Conservation (phyloP, 2,797 vertebrate genomes). For the Cichlasoma orientale region DNA sequence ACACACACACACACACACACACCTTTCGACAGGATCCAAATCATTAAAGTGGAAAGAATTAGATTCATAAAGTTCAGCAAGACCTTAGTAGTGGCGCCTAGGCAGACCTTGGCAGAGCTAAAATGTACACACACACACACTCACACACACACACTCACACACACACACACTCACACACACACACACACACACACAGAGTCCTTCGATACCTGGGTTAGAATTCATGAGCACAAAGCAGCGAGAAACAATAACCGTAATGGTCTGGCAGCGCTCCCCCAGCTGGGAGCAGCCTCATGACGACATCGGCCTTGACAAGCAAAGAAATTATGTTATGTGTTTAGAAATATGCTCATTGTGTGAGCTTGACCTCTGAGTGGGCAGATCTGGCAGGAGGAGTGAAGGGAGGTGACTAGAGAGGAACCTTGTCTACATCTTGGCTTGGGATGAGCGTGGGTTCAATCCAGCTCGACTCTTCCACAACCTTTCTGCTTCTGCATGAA, state of each 20-base stretch:
- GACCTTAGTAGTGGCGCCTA: constrained; percentile 46
- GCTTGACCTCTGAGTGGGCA: constrained; percentile 26
- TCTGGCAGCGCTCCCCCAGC: constrained; percentile 9
- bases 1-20: constrained; percentile 24
- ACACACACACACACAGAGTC: constrained; percentile 11
- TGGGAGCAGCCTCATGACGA: constrained; percentile 42
- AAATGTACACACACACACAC: not conserved
- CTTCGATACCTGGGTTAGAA: constrained; percentile 27
- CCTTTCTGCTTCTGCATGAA: constrained; percentile 5
- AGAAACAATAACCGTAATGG: constrained; percentile 36
- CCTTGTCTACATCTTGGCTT: constrained; percentile 63
- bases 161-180: constrained; percentile 8
- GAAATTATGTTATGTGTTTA: constrained; percentile 34
- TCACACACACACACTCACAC: not conserved
- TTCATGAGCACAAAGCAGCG: constrained; percentile 32
- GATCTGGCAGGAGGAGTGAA: constrained; percentile 32
- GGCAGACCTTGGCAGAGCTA: constrained; percentile 43
- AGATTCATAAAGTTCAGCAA: constrained; percentile 64
- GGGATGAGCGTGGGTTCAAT: constrained; percentile 46
- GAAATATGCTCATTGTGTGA: constrained; percentile 21
- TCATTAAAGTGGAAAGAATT: constrained; percentile 70
- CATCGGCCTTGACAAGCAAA: constrained; percentile 46
- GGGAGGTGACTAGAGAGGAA: constrained; percentile 65
- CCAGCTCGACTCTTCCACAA: constrained; percentile 41
- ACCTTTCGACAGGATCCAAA: constrained; percentile 55